Evolutionary conservation across 2,113 vertebrate species (phyloP).

Genomic region (Silurus glanis): DNA sequence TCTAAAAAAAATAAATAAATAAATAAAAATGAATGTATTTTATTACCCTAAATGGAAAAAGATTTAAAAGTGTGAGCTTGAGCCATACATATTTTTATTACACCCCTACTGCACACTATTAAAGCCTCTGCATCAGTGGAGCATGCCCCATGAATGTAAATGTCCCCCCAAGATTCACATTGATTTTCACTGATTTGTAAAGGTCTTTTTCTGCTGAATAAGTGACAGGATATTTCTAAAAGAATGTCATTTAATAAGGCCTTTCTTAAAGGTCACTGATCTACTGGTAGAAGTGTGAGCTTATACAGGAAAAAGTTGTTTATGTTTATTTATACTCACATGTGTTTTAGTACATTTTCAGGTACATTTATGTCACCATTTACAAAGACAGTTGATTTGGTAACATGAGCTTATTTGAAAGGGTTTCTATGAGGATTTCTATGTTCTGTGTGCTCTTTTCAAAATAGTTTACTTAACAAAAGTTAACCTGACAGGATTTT

Average conservation of each 20-base stretch:
- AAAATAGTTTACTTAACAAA: not conserved
- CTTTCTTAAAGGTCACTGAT: not conserved
- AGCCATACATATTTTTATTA: not conserved
- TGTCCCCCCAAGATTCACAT: not conserved
- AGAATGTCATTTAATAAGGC: not conserved
- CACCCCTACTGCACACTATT: not conserved
- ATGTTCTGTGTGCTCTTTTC: not conserved
- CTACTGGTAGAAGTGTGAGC: not conserved
- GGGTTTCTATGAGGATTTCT: not conserved
- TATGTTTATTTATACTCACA: not conserved
- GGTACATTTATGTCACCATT: too few species aligned
- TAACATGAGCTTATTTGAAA: not conserved
- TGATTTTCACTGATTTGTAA: not conserved
- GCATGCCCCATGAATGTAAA: not conserved
- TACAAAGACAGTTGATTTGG: not conserved
- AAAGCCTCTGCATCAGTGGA: not conserved
- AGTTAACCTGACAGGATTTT: not conserved
- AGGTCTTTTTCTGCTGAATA: not conserved
- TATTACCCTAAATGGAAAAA: not conserved
- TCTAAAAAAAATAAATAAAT: not conserved
- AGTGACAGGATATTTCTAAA: not conserved
- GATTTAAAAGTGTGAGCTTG: not conserved
- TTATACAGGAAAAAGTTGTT: not conserved
- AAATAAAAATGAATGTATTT: not conserved
- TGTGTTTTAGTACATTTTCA: not conserved